A percentile compares a stretch with the other conserved stretches of the same genome.
These are phyloP conservation scores for Dendrocincla fuliginosa DNA, from an alignment of 2,797 vertebrate species.

Conservation along the genomic window DNA sequence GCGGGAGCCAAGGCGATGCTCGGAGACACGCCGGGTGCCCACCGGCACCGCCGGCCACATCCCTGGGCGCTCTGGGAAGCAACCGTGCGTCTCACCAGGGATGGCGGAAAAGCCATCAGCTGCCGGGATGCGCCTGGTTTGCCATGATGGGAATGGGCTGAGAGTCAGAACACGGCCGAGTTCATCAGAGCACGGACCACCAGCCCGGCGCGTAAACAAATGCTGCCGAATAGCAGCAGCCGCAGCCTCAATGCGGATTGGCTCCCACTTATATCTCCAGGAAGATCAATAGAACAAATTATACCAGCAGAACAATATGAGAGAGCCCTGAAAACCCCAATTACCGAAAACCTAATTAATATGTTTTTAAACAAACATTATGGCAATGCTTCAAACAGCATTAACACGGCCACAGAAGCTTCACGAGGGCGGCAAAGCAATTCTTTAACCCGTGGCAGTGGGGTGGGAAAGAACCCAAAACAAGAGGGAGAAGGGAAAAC, in stretches of 20 bases:
- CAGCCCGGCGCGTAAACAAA: background rate
- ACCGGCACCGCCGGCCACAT: fast-evolving
- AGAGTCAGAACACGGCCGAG: background rate
- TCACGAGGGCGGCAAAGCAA: background rate
- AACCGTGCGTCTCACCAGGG: fast-evolving
- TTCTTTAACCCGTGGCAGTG: background rate
- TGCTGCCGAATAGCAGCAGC: background rate
- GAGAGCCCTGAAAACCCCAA: conserved; percentile 36
- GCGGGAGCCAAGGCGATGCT: fast-evolving
- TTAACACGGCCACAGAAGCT: background rate
- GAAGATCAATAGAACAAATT: conserved; percentile 54
- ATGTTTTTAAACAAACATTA: conserved; percentile 42
- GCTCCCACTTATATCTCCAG: background rate
- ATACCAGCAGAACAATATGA: background rate
- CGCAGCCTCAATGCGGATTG: background rate
- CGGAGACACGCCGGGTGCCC: background rate
- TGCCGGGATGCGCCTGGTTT: background rate
- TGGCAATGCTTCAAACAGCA: conserved; percentile 24
- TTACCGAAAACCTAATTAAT: conserved; percentile 34
- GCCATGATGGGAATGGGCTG: background rate
- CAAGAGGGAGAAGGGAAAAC: background rate
- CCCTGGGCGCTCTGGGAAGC: background rate
- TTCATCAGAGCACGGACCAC: background rate
- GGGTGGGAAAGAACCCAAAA: conserved; percentile 15
- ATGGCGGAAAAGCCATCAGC: no score